Base-by-base conservation (phyloP, 1,140 invertebrate species). In the Diuraphis noxia region DNA sequence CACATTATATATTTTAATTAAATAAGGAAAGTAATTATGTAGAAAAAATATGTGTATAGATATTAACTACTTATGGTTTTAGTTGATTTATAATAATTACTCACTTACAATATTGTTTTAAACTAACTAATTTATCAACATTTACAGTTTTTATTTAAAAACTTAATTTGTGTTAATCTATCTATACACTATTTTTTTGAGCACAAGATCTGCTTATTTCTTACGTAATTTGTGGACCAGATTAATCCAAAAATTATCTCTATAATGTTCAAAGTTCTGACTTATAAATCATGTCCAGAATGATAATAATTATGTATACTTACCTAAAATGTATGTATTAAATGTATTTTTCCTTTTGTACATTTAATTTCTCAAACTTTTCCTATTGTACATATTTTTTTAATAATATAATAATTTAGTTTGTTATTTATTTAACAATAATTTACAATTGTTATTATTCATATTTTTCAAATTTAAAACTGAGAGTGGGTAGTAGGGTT, bases 351-450 rank as follows among this genome's bases (percentile, higher is more conserved):
- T 90, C 77, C 63, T 77, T 90, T 90, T 90, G 41, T 90, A 90
- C 40, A 79, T 43, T 79, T 90, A 79, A 90, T 79, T 90, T 79
- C 79, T 79, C 63, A 79, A 77, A 36, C n/a, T 21, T 90, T 79
- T 90, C 63, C 88, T 90, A 79, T 90, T 88, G 86, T 88, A 88
- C 86, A 88, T 88, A 88, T 40, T 40, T 56, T 88, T 88, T 88
- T 88, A 88, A 41, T 63, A 88, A 88, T 88, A 88, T 63, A 88
- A 63, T 88, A 30, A 40, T 63, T 88, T 63, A 87, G 36, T 63
- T 7, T 88, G 86, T 88, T 88, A 88, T 88, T 63, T 2, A 88
- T 88, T 88, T 88, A 88, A 88, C 86, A 56, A 40, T n/a, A 43
- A 36, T 86, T 52, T 34, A 84, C 8, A 23, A 87, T 87, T 87